Conservation (phyloP, 1,140 invertebrate genomes). For the Lethocerus indicus region DNA sequence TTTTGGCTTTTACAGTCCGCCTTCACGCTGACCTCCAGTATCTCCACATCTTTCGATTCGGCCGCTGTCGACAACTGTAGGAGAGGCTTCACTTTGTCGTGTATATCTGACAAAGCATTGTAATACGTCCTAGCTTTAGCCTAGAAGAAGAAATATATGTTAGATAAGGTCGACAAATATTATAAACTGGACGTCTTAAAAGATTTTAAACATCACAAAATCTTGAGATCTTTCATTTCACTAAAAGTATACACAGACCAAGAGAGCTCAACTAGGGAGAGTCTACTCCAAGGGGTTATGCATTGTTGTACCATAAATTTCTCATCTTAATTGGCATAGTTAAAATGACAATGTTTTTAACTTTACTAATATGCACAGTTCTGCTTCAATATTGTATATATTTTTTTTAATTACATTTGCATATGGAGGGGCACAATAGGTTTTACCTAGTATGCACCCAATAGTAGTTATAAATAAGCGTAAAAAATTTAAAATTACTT, state of each 20-base stretch:
- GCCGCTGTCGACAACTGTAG: too few relatives aligned
- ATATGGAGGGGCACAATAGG: not conserved
- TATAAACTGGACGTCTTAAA: too few relatives aligned
- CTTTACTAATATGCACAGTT: not conserved
- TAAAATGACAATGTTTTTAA: not conserved
- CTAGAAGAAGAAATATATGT: slow-evolving; percentile 5
- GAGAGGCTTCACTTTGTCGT: slow-evolving; percentile 13
- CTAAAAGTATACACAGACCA: too few relatives aligned
- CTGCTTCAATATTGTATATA: not conserved
- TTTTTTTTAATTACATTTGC: not conserved
- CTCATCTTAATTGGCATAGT: not conserved
- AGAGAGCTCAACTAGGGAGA: too few relatives aligned
- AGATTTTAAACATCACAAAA: too few relatives aligned
- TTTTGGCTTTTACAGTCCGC: not conserved
- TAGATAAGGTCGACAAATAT: not conserved
- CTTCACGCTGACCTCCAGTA: not conserved
- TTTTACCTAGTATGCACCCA: not conserved
- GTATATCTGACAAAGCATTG: slow-evolving; percentile 9
- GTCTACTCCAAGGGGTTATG: too few relatives aligned
- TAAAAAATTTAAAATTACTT: slow-evolving; percentile 19
- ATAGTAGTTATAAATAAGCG: not conserved
- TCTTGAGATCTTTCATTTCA: too few relatives aligned
- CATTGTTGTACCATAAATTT: not conserved
- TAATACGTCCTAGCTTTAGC: slow-evolving; percentile 12
- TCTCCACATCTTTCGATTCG: too few relatives aligned